phyloP scores from a whole-genome alignment of 2,888 invertebrate genomes.

The Sesamia inferens region DNA sequence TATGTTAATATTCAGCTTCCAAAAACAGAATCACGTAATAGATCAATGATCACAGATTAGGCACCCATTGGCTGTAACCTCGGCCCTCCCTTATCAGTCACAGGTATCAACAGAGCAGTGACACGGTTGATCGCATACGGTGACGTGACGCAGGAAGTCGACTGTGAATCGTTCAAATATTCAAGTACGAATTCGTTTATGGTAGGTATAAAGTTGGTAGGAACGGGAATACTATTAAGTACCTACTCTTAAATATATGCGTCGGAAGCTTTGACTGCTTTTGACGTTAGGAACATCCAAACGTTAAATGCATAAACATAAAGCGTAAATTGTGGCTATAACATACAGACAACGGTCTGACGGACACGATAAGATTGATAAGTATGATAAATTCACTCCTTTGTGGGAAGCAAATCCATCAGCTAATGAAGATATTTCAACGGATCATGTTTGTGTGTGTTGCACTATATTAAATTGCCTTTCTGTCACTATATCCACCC shows the following conservation, averaged over 20 bases:
- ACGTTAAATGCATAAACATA: background rate
- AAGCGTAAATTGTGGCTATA: background rate
- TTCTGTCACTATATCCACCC: background rate
- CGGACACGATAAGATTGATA: background rate
- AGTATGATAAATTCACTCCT: conserved; percentile 2
- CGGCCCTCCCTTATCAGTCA: conserved; percentile 80
- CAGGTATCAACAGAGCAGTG: conserved; percentile 66
- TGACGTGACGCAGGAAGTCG: conserved; percentile 71
- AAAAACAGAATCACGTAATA: conserved; percentile 42
- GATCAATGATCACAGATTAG: conserved; percentile 67
- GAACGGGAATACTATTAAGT: conserved; percentile 10
- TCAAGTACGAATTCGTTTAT: conserved; percentile 71
- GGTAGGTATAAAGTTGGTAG: conserved; percentile 56
- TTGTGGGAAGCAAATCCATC: conserved; percentile 13
- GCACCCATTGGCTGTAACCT: conserved; percentile 64
- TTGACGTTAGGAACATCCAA: background rate
- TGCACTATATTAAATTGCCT: background rate
- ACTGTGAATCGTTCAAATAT: conserved; percentile 66
- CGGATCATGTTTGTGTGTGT: background rate
- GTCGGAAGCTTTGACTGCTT: conserved; percentile 11
- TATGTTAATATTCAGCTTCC: conserved; percentile 41
- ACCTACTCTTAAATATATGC: background rate
- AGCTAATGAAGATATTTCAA: conserved; percentile 18
- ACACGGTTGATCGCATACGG: conserved; percentile 69
- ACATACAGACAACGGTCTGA: background rate